phyloP scores from a whole-genome alignment of 1,140 invertebrate species.

The Lerema accius region DNA sequence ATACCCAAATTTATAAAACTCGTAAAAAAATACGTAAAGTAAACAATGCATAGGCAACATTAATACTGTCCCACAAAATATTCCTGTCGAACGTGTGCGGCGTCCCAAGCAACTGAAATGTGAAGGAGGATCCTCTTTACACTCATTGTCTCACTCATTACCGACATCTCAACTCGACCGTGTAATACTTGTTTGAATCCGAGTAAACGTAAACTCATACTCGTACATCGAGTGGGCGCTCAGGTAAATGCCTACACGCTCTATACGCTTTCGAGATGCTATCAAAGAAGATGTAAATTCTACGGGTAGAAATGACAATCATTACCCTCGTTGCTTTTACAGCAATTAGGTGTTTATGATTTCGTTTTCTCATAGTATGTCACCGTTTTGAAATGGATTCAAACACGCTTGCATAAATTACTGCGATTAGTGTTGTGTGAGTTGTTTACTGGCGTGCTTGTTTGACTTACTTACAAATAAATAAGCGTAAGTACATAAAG shows the following conservation, averaged over 20 bases:
- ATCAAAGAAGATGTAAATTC: slow-evolving; percentile 62
- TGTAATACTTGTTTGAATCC: slow-evolving; percentile 68
- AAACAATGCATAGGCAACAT: too few species aligned
- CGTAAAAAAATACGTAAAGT: too few species aligned
- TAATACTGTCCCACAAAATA: neutral
- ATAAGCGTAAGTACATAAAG: too few species aligned
- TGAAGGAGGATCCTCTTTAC: slow-evolving; percentile 52
- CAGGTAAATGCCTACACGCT: slow-evolving; percentile 73
- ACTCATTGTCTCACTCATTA: slow-evolving; percentile 56
- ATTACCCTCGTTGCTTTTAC: slow-evolving; percentile 51
- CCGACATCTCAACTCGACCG: slow-evolving; percentile 64
- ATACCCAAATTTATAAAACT: too few species aligned
- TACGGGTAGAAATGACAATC: slow-evolving; percentile 60
- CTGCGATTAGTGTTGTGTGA: slow-evolving; percentile 9
- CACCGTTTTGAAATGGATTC: slow-evolving; percentile 8
- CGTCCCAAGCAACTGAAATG: slow-evolving; percentile 41
- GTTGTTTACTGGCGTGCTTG: neutral
- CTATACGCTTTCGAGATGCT: slow-evolving; percentile 72
- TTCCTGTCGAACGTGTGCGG: slow-evolving; percentile 10
- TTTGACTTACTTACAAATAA: neutral
- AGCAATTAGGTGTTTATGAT: slow-evolving; percentile 37
- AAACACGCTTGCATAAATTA: slow-evolving; percentile 4
- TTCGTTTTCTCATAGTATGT: slow-evolving; percentile 26
- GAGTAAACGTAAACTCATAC: too few species aligned
- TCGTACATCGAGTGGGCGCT: slow-evolving; percentile 60